These are phyloP conservation scores for Megatriorchis doriae DNA, from an alignment of 2,113 vertebrate species.

Conservation along the genomic window DNA sequence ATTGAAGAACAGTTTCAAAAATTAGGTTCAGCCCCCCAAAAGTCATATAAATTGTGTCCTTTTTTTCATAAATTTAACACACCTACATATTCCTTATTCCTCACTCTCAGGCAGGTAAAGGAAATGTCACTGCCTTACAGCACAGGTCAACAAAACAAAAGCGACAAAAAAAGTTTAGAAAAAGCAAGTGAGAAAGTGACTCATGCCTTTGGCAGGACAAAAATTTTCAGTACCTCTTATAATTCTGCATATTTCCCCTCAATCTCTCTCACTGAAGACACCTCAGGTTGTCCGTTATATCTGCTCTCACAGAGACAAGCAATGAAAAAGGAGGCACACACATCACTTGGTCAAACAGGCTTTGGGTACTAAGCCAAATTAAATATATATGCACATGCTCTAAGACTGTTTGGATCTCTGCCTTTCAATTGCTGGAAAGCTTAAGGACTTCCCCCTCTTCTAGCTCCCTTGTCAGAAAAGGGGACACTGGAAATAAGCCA, in stretches of 20 bases:
- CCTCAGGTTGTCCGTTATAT: not conserved
- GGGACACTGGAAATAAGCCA: not conserved
- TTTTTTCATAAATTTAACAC: not conserved
- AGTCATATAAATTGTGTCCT: not conserved
- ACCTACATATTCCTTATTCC: not conserved
- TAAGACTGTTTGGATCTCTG: not conserved
- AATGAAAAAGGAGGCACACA: not conserved
- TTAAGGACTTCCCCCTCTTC: not conserved
- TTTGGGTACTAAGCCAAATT: not conserved
- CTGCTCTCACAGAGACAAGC: not conserved
- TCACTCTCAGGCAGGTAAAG: not conserved
- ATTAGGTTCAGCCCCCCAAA: not conserved
- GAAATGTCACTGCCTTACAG: not conserved
- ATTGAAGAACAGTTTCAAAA: slow-evolving; percentile 1
- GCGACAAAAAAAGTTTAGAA: not conserved
- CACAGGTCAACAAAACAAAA: not conserved
- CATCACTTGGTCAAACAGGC: not conserved
- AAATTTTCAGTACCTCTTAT: not conserved
- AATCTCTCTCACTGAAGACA: not conserved
- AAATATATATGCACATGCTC: not conserved
- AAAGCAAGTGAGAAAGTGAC: not conserved
- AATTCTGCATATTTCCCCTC: not conserved
- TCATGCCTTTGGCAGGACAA: not conserved
- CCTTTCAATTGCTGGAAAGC: not conserved
- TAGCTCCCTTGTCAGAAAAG: not conserved